Base-by-base conservation (phyloP, 2,113 vertebrate species). In the Cynocephalus volans region DNA sequence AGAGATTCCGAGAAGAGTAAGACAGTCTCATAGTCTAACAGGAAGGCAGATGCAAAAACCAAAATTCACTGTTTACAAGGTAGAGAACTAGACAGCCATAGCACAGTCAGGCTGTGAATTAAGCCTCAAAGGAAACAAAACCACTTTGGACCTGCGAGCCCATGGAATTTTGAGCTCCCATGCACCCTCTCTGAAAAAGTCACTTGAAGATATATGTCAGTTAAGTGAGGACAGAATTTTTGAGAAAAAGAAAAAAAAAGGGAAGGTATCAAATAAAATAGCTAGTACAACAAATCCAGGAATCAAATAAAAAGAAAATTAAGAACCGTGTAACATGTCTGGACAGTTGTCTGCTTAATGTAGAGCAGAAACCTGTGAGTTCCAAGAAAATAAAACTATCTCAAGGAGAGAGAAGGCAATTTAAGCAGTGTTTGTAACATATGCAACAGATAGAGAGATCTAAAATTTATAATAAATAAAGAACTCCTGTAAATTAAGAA, bases 191-290 rank as follows among this genome's bases (percentile, higher is more conserved):
- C 76, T 73, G 36, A n/a, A 76, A 54, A 90, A 77, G 56, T 36
- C 56, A 79, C 64, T 65, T 52, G 14, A 79, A 62, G 50, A 24
- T 15, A 36, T 11, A 15, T 13, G 3, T 56, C 82, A 52, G 36
- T 23, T 73, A 67, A 88, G 70, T 5, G 15, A 88, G 54, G 6
- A 69, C 48, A 56, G 28, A 70, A 36, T 11, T 87, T 8, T 2
- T 1, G 2, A 48, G 2, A 15, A 45, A 52, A 3, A 13, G 8
- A 26, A 11, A 83, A 8, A 1, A 23, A 14, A 62, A 10, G 19
- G 36, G 0, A 50, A 85, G 5, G 33, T 70, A 45, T 12, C 36
- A 24, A 67, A 2, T 33, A 21, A 92, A 94, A 33, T 1, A 58
- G 81, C 15, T 9, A 2, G 24, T 24, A 13, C 36, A 79, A 65